Conservation (phyloP, 2,113 vertebrate genomes). For the Mungos mungo region DNA sequence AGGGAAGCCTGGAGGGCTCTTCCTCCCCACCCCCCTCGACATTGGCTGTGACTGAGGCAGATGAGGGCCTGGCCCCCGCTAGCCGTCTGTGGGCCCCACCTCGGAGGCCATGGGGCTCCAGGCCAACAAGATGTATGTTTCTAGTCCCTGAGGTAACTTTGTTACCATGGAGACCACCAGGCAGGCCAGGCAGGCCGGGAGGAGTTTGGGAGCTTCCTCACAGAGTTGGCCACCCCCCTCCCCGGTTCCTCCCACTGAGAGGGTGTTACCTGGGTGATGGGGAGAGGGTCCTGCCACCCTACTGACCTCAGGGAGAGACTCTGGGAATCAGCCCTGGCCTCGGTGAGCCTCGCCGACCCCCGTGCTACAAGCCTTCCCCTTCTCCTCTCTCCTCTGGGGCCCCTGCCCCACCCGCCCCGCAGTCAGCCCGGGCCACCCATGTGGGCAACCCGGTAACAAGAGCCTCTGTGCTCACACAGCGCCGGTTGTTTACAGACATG, state of each 20-base stretch:
- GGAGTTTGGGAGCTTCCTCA: neutral
- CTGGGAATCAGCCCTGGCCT: neutral
- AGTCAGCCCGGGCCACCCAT: conserved; percentile 1
- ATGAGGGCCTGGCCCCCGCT: neutral
- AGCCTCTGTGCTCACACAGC: neutral
- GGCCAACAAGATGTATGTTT: conserved; percentile 54
- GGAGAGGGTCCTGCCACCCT: neutral
- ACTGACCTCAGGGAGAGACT: neutral
- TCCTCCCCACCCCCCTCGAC: neutral
- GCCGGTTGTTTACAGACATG: neutral
- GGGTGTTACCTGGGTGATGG: neutral
- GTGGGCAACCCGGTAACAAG: neutral
- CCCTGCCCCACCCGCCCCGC: neutral
- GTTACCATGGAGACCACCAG: conserved; percentile 15
- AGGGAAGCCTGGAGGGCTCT: neutral
- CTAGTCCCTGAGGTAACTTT: neutral
- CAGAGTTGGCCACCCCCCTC: neutral
- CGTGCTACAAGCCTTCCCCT: neutral
- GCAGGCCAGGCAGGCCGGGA: neutral
- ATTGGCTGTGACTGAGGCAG: neutral
- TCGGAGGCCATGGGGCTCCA: neutral
- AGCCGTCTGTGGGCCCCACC: neutral
- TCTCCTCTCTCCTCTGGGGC: neutral
- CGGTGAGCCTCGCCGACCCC: no score
- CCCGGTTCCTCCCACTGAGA: neutral